These are phyloP conservation scores for Felis chaus DNA, from an alignment of 2,113 vertebrate species.

Conservation along the genomic window DNA sequence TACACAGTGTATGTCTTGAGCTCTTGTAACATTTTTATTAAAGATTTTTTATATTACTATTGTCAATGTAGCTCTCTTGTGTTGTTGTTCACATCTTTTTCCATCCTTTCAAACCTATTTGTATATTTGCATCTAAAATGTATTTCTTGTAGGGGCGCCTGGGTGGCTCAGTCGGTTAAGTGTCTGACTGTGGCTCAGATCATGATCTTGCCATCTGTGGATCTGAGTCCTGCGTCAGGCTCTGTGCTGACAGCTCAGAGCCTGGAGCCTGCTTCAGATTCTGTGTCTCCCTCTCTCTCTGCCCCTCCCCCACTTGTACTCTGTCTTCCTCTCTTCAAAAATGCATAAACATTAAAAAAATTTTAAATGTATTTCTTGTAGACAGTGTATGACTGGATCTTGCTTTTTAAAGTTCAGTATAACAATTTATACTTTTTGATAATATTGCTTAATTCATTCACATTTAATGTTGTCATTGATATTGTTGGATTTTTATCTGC, in stretches of 20 bases:
- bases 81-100: neutral
- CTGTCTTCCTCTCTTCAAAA: too few relatives aligned
- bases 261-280: too few relatives aligned
- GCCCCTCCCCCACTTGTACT: too few relatives aligned
- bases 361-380: neutral
- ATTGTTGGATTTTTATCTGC: neutral
- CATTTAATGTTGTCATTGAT: neutral
- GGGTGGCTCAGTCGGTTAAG: too few relatives aligned
- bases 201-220: too few relatives aligned
- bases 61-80: neutral
- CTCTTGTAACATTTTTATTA: neutral
- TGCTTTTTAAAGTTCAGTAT: neutral
- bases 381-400: neutral
- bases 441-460: neutral
- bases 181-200: too few relatives aligned
- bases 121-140: neutral
- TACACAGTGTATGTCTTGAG: neutral
- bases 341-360: too few relatives aligned
- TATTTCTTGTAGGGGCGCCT: too few relatives aligned
- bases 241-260: too few relatives aligned
- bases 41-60: neutral
- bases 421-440: neutral
- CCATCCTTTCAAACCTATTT: neutral
- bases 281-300: too few relatives aligned
- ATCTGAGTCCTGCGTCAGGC: too few relatives aligned